A percentile compares a stretch with the other conserved stretches of the same genome.
These are phyloP conservation scores for Corythornis madagascariensis DNA, from an alignment of 2,113 vertebrate species.

Conservation along the genomic window DNA sequence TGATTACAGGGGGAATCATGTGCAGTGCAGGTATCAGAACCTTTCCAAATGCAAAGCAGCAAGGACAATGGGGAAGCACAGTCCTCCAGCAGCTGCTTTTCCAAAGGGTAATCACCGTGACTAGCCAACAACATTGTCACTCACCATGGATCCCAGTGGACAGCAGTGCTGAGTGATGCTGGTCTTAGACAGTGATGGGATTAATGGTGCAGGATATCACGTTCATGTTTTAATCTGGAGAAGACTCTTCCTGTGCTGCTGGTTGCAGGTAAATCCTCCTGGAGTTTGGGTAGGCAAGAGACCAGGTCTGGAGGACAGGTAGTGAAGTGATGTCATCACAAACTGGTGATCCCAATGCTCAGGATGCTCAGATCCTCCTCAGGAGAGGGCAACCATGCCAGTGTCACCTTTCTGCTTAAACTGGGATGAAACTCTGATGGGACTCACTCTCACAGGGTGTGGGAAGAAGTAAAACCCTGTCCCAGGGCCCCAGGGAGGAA, in stretches of 20 bases:
- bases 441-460: not conserved
- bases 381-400: not conserved
- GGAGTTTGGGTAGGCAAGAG: not conserved
- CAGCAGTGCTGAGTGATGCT: not conserved
- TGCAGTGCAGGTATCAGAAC: not conserved
- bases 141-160: rapidly evolving
- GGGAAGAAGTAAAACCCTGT: not conserved
- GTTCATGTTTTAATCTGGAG: not conserved
- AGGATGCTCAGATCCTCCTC: not conserved
- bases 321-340: not conserved
- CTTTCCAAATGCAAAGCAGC: not conserved
- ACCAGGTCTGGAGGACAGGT: not conserved
- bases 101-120: not conserved
- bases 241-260: rapidly evolving
- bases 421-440: not conserved
- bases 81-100: not conserved
- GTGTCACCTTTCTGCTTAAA: not conserved
- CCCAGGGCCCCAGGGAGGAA: not conserved
- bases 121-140: rapidly evolving
- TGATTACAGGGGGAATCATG: not conserved
- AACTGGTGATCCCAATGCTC: not conserved
- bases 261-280: not conserved
- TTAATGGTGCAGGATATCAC: rapidly evolving
- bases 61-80: not conserved
- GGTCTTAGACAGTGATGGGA: not conserved